Conservation (phyloP, 2,113 vertebrate genomes). For the Rhagologus leucostigma region DNA sequence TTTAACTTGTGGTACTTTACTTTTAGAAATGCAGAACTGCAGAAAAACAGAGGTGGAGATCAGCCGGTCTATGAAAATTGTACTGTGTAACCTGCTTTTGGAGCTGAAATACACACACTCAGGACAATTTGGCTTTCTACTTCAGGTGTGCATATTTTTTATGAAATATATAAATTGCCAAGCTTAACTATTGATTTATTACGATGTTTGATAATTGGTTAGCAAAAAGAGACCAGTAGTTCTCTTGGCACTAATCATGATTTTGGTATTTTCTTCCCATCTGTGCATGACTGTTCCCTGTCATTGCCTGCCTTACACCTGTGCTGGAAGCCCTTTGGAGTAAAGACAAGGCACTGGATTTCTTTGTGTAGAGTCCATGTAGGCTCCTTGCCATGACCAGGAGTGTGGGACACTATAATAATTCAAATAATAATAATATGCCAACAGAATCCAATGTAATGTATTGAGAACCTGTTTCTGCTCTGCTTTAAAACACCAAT, state of each 20-base stretch:
- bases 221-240: not conserved
- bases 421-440: not conserved
- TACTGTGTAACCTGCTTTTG: not conserved
- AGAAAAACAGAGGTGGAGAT: not conserved
- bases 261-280: not conserved
- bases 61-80: accelerated
- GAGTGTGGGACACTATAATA: not conserved
- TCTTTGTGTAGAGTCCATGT: not conserved
- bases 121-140: not conserved
- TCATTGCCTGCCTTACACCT: not conserved
- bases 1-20: not conserved
- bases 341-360: not conserved
- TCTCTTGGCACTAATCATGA: not conserved
- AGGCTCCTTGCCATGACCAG: not conserved
- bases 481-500: not conserved
- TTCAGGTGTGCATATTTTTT: not conserved
- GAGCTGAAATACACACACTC: not conserved
- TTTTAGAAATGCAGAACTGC: not conserved
- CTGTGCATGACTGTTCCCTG: not conserved
- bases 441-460: not conserved
- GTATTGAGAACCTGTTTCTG: not conserved
- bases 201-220: not conserved
- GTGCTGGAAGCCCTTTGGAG: not conserved
- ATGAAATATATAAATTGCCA: not conserved
- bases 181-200: not conserved